Evolutionary conservation across 1,140 invertebrate genomes (phyloP), one percentile per base, ranked within the genome.

Genomic region (Bicyclus anynana): DNA sequence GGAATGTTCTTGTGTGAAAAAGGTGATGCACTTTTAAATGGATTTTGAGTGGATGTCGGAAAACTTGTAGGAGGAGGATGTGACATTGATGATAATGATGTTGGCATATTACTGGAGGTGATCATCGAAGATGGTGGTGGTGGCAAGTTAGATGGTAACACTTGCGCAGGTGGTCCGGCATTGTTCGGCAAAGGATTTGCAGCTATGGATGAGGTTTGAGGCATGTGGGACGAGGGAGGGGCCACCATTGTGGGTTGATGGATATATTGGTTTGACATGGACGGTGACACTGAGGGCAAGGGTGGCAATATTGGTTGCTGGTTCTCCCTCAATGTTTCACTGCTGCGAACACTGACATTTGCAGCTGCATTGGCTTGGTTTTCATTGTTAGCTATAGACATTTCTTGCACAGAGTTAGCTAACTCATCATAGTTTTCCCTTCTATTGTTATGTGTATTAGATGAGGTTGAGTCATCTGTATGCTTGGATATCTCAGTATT

Each of bases 1-100:
- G 70, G 7, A 49, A 73, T 62, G 63, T 59, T 72, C 59, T 87
- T 88, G 58, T 88, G 84, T 7, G 85, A 84, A 57, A 88, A 81
- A 23, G 75, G 65, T n/a, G 72, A 80, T 50, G 76, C 63, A 63
- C 74, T 69, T 65, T 88, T 85, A 49, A 85, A 88, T 6, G 85
- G 84, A 63, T 88, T 88, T 27, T 74, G 72, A 49, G 62, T 69
- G 40, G 77, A 62, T 23, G 69, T 53, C 21, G 69, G 70, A 29
- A 83, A 77, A 55, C 62, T 75, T 0, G 64, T 59, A 38, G 72
- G 63, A 17, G 74, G 71, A 40, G 67, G 72, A 14, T 69, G 53
- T 9, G 62, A 55, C 27, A 59, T 27, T 27, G 40, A 17, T 20
- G 59, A 58, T 13, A 49, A 27, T 20, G 64, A 27, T 56, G 61